A percentile compares a stretch with the other conserved stretches of the same genome.
phyloP scores from a whole-genome alignment of 1,140 invertebrate species.

The Diuraphis noxia region DNA sequence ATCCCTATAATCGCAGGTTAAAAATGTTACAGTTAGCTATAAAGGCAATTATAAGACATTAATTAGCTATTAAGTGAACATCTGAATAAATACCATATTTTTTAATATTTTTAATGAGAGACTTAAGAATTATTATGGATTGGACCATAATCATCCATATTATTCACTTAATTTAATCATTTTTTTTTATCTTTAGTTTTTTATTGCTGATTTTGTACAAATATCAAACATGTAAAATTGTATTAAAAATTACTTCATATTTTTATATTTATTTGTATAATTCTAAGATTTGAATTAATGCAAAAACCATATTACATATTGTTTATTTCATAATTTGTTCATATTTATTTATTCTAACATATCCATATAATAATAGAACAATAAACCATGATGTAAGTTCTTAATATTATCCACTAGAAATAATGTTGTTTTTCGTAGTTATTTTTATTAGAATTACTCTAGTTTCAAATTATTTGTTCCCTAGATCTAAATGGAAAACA shows the following conservation, averaged over 20 bases:
- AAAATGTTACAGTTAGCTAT: conserved; percentile 35
- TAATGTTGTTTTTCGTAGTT: not conserved
- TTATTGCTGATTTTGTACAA: not conserved
- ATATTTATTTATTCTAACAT: not conserved
- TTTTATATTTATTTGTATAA: not conserved
- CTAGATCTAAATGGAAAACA: not conserved
- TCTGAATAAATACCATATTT: not conserved
- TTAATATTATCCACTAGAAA: not conserved
- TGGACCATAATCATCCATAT: not conserved
- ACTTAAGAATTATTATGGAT: not conserved
- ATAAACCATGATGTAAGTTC: not conserved
- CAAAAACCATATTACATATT: not conserved
- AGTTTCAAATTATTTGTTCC: not conserved
- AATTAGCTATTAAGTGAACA: not conserved
- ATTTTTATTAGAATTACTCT: not conserved
- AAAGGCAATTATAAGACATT: not conserved
- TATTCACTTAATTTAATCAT: not conserved
- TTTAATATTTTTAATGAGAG: not conserved
- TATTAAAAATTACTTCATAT: not conserved
- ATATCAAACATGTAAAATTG: not conserved
- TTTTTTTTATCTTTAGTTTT: not conserved
- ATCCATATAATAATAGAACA: not conserved
- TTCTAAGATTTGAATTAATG: not conserved
- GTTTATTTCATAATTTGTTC: not conserved
- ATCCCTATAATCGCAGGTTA: not conserved